Base-by-base conservation (phyloP, 2,113 vertebrate species). In the Pycnonotus jocosus region DNA sequence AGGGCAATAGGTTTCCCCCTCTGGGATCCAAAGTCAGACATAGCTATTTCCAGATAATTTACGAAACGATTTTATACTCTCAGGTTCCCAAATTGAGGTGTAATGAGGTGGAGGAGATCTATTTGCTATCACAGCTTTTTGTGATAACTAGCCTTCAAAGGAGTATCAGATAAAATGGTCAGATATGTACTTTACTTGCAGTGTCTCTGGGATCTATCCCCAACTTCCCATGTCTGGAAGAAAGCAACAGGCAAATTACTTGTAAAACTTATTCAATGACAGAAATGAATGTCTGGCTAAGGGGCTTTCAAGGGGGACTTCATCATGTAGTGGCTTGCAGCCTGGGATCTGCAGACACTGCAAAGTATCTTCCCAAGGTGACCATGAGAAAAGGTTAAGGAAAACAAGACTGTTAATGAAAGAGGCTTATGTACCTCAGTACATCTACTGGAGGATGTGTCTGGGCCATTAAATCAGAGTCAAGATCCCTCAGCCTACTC, bases 1-100 rank as follows among this genome's bases (percentile, higher is more conserved):
- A 92, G 92, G 85, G 54, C 88, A 83, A 45, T 54, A 86, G 40
- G 35, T 60, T 74, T 68, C 17, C 30, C n/a, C 12, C 24, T 47
- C 37, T 0, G 24, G 69, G 69, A 81, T 83, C 51, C 47, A 88
- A 84, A 87, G 62, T 82, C 85, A 96, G 68, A 69, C 68, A 81
- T 23, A 94, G 65, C 31, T 90, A 69, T 94, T 92, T 90, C 56
- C 68, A 91, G 85, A 70, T 58, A 92, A 91, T 89, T 85, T 91
- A 81, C 1, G 0, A 76, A 91, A 95, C 1, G 1, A 61, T 81
- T 92, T 85, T 91, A 85, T 60, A 89, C 57, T 51, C 58, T 85
- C 89, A 50, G 45, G 61, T 82, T 79, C 54, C 68, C 68, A 94
- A 92, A 90, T 70, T 60, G 83, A 92, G 79, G 74, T 83, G 60